Evolutionary conservation across 2,113 vertebrate genomes (phyloP).

Genomic region (Peromyscus leucopus): DNA sequence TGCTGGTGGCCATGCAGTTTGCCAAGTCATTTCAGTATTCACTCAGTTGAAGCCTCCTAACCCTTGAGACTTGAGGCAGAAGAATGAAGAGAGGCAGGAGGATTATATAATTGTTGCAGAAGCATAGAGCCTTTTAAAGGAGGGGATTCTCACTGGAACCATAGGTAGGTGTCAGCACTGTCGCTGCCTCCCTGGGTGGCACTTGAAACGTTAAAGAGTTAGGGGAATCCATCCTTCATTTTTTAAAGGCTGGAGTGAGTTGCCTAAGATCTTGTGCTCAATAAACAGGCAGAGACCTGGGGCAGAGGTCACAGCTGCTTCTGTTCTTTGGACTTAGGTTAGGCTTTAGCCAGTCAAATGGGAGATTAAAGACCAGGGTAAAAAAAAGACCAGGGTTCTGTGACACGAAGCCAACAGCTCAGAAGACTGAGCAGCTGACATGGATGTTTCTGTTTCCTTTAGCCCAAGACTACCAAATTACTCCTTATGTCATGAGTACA

Average conservation of each 20-base stretch:
- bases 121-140: constrained; percentile 53
- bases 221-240: background rate
- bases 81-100: constrained; percentile 49
- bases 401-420: background rate
- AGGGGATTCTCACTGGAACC: constrained; percentile 14
- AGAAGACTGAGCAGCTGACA: background rate
- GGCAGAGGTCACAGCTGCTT: background rate
- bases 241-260: background rate
- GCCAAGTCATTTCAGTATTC: constrained; percentile 30
- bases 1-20: background rate
- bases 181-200: background rate
- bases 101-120: background rate
- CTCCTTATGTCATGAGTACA: background rate
- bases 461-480: background rate
- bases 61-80: constrained; percentile 41
- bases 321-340: background rate
- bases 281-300: background rate
- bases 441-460: constrained; percentile 11
- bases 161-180: background rate
- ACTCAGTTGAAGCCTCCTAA: constrained; percentile 19
- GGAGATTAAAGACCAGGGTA: background rate
- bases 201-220: background rate
- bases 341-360: background rate
- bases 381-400: constrained; percentile 3
- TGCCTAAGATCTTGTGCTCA: background rate